Evolutionary conservation across 2,113 vertebrate species (phyloP).

Genomic region (Lepus timidus): DNA sequence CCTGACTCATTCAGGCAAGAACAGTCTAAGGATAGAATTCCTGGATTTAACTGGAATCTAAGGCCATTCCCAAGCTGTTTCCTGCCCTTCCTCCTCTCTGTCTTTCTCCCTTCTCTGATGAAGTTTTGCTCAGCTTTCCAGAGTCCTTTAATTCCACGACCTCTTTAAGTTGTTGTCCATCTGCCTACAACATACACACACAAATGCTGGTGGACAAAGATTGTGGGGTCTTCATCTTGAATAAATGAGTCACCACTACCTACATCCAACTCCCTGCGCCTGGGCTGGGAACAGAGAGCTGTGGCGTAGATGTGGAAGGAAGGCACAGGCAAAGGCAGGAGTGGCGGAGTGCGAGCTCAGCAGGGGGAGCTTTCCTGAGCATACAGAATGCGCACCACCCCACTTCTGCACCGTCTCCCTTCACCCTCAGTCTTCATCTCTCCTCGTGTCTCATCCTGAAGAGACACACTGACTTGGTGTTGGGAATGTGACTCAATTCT

Average conservation of each 20-base stretch:
- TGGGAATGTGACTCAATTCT: neutral
- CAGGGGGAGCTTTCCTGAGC: neutral
- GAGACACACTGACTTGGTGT: neutral
- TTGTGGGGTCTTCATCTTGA: neutral
- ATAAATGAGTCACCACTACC: neutral
- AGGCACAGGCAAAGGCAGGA: neutral
- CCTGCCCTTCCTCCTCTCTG: neutral
- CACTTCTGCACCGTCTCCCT: neutral
- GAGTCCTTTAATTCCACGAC: neutral
- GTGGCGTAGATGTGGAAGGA: neutral
- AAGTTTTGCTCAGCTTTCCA: neutral
- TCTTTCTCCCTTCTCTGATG: neutral
- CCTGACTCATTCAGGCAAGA: conserved; percentile 41
- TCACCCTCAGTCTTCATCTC: neutral
- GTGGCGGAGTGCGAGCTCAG: neutral
- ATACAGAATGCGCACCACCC: neutral
- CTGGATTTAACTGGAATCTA: neutral
- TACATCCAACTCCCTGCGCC: neutral
- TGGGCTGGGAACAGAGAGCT: neutral
- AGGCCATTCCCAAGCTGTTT: neutral
- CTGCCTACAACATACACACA: neutral
- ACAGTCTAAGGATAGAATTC: neutral
- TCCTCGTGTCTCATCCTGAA: neutral
- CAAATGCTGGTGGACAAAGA: neutral
- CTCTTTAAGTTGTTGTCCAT: neutral